Evolutionary conservation across 2,888 invertebrate genomes (phyloP), one percentile per base, ranked within the genome.

Genomic region (Uropetala carovei): DNA sequence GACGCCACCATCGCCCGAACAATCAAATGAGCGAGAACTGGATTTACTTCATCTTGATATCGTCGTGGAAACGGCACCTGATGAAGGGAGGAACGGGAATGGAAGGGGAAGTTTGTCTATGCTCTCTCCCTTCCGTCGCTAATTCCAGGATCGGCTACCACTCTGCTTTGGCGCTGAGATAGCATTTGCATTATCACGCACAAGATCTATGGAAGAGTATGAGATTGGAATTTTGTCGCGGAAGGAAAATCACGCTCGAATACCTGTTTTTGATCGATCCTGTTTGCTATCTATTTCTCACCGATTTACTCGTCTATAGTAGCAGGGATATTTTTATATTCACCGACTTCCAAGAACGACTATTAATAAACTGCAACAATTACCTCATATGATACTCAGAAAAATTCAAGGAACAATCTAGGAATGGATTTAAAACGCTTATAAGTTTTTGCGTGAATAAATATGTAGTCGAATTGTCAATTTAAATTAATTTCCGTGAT

Each of bases 21-120:
- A 22, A 43, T 14, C 59, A 11, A 18, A 30, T 5, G 83, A 8
- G 18, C 11, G 8, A 18, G 82, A 82, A 82, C 43, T 27, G 82
- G 43, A 82, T 60, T 60, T 30, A 8, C 30, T 30, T 86, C 86
- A 60, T 64, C 60, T 60, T 27, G 86, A 86, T 86, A 60, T 43
- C 27, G 27, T 3, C 60, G 22, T 27, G 16, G 30, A 30, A 30
- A 60, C 68, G 68, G 68, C 68, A 68, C 59, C 30, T 30, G 86
- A n/a, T 16, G 60, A 43, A 14, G n/a, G 10, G n/a, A 83, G 57
- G 56, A 13, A 14, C 27, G 18, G 30, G 27, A 27, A 59, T 22
- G 60, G 27, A 86, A 60, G 27, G n/a, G 16, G 86, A 16, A 59
- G 60, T 14, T 58, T 14, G n/a, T n/a, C n/a, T n/a, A n/a, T 14